Conservation (phyloP, 2,797 vertebrate genomes). For the Muscicapa striata region DNA sequence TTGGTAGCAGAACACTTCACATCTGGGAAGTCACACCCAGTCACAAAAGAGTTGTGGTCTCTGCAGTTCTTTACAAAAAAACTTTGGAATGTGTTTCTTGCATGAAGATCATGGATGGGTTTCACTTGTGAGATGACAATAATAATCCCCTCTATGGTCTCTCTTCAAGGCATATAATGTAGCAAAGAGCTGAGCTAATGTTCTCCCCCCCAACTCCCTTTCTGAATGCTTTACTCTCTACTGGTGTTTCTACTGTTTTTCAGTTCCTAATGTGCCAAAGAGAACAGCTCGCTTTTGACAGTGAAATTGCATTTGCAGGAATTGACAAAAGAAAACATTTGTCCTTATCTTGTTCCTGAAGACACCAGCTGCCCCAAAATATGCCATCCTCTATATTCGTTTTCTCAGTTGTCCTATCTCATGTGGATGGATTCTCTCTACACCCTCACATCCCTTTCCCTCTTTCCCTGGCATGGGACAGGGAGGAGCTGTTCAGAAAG, state of each 20-base stretch:
- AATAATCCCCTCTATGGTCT: not conserved
- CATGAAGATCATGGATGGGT: not conserved
- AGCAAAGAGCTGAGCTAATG: not conserved
- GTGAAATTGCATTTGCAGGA: conserved; percentile 30
- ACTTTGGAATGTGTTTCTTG: not conserved
- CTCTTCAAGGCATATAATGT: not conserved
- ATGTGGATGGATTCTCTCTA: not conserved
- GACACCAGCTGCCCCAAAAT: conserved; percentile 16
- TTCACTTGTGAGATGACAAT: not conserved
- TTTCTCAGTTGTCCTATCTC: not conserved
- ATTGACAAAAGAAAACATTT: conserved; percentile 15
- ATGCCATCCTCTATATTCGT: not conserved
- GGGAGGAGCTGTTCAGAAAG: not conserved
- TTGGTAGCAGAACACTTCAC: not conserved
- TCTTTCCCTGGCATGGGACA: not conserved
- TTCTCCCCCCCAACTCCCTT: not conserved
- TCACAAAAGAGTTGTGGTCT: not conserved
- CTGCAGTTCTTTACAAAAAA: not conserved
- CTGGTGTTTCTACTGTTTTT: not conserved
- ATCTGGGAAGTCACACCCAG: not conserved
- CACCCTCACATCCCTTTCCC: not conserved
- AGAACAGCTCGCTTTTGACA: conserved; percentile 19
- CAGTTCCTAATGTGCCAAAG: conserved; percentile 2
- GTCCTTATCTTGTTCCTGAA: conserved; percentile 24
- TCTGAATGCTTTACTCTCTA: not conserved